phyloP scores from a whole-genome alignment of 2,113 vertebrate genomes.

The Corapipo altera region DNA sequence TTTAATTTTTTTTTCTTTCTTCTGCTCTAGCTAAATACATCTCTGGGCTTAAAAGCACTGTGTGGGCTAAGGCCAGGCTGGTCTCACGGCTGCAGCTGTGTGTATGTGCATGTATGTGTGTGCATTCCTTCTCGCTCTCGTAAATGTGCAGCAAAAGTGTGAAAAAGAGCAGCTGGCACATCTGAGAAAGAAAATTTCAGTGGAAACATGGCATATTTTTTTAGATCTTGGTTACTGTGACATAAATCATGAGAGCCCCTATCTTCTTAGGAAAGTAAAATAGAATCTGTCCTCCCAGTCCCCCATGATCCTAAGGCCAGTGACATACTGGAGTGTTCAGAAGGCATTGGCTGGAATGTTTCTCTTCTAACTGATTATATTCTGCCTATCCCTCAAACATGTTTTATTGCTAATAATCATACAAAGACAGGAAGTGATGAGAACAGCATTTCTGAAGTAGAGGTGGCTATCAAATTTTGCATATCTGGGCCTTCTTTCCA shows the following conservation, averaged over 20 bases:
- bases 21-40: slow-evolving; percentile 5
- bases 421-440: background rate
- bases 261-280: background rate
- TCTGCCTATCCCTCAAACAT: background rate
- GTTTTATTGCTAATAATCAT: background rate
- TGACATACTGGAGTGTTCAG: background rate
- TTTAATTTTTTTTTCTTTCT: background rate
- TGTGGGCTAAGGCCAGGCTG: slow-evolving; percentile 45
- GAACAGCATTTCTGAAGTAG: background rate
- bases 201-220: slow-evolving; percentile 26
- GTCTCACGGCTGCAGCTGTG: slow-evolving; percentile 56
- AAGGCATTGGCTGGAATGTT: background rate
- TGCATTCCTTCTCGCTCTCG: slow-evolving; percentile 61
- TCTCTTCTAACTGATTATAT: background rate
- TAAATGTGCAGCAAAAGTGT: slow-evolving; percentile 73
- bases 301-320: background rate
- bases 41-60: background rate
- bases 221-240: background rate
- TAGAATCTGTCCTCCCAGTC: background rate
- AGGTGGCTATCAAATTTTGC: accelerated
- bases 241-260: background rate
- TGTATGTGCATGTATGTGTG: background rate
- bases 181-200: slow-evolving; percentile 58
- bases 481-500: background rate
- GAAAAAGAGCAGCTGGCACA: slow-evolving; percentile 68